These are phyloP conservation scores for Idris sp. DNA, from an alignment of 1,140 invertebrate genomes.

Conservation along the genomic window DNA sequence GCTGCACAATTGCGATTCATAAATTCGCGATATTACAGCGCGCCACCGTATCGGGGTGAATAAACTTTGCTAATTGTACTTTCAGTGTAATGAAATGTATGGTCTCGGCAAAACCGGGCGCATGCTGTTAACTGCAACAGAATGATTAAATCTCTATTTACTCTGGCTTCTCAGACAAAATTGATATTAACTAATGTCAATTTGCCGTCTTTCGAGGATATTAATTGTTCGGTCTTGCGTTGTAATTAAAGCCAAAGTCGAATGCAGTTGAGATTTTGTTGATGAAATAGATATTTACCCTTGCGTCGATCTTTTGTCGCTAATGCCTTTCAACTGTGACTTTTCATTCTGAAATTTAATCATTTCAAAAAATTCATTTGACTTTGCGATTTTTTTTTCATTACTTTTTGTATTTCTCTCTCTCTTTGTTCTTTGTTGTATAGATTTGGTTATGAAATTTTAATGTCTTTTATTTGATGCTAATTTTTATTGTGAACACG, in stretches of 20 bases:
- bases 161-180: slow-evolving; percentile 52
- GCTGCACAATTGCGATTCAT: slow-evolving; percentile 42
- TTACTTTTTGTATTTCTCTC: no score
- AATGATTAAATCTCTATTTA: slow-evolving; percentile 62
- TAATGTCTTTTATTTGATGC: slow-evolving; percentile 7
- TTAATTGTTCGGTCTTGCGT: slow-evolving; percentile 33
- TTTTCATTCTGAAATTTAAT: no score
- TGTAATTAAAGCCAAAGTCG: slow-evolving; percentile 44
- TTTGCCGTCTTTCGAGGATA: slow-evolving; percentile 53
- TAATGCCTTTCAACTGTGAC: slow-evolving; percentile 23
- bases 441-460: no score
- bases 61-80: slow-evolving; percentile 54
- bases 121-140: slow-evolving; percentile 15
- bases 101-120: slow-evolving; percentile 9
- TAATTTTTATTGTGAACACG: slow-evolving; percentile 7
- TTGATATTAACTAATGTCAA: slow-evolving; percentile 59
- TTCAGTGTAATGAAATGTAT: slow-evolving; percentile 35
- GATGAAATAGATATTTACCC: slow-evolving; percentile 31
- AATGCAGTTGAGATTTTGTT: slow-evolving; percentile 26
- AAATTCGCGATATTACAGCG: slow-evolving; percentile 42
- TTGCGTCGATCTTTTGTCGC: slow-evolving; percentile 21
- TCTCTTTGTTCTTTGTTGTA: no score
- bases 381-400: no score
- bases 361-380: no score
- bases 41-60: slow-evolving; percentile 30